phyloP scores from a whole-genome alignment of 1,140 invertebrate genomes.

The Glomeris maerens region DNA sequence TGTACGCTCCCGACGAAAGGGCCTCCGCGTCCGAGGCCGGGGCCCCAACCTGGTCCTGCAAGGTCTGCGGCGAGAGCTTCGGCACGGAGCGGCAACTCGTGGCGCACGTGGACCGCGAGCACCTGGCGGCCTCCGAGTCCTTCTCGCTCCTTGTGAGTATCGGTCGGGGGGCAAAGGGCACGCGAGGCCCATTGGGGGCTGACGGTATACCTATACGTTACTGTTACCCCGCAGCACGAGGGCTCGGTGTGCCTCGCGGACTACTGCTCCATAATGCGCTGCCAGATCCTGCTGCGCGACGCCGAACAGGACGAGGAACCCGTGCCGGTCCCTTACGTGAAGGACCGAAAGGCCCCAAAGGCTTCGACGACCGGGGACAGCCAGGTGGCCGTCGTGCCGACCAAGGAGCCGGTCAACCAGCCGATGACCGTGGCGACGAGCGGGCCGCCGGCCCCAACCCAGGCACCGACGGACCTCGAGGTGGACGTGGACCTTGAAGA shows the following conservation, averaged over 20 bases:
- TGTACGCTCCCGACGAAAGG: conserved; percentile 63
- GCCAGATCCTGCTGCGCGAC: conserved; percentile 51
- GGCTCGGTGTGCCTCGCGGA: conserved; percentile 81
- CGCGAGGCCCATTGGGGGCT: neutral
- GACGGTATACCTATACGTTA: neutral
- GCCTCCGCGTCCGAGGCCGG: conserved; percentile 23
- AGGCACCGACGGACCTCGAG: too few relatives aligned
- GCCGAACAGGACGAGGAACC: neutral
- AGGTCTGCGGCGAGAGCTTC: conserved; percentile 82
- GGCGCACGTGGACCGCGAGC: conserved; percentile 75
- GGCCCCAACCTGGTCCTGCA: conserved; percentile 73
- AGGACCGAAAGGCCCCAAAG: too few relatives aligned
- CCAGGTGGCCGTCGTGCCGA: too few relatives aligned
- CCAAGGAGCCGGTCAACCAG: too few relatives aligned
- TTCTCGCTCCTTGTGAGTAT: conserved; percentile 3
- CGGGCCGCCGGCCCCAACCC: too few relatives aligned
- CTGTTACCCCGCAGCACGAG: conserved; percentile 48
- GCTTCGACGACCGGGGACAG: too few relatives aligned
- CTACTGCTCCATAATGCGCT: conserved; percentile 89
- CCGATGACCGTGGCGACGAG: too few relatives aligned
- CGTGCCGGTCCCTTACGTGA: too few relatives aligned
- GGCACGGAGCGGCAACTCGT: conserved; percentile 76
- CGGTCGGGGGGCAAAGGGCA: neutral
- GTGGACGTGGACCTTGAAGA: too few relatives aligned
- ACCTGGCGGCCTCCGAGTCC: conserved; percentile 67